phyloP scores from a whole-genome alignment of 2,113 vertebrate genomes.

The Ceratotherium simum region DNA sequence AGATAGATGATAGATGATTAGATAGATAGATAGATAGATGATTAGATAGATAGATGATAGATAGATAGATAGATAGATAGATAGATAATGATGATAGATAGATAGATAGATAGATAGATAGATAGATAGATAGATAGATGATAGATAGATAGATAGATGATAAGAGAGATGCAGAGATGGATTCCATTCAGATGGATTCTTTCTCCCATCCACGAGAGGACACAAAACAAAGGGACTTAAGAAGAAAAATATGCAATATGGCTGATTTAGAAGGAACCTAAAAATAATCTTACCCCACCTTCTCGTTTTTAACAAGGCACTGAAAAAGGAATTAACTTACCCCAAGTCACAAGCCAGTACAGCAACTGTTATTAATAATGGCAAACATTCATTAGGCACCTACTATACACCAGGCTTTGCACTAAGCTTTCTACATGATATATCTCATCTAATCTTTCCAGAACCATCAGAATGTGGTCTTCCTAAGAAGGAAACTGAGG shows the following conservation, averaged over 20 bases:
- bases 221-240: neutral
- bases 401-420: neutral
- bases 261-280: neutral
- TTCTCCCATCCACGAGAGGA: neutral
- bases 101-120: no score
- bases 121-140: neutral
- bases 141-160: neutral
- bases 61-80: neutral
- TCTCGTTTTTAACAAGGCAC: neutral
- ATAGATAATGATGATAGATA: neutral
- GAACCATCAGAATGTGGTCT: neutral
- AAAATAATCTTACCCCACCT: neutral
- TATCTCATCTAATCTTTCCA: neutral
- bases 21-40: neutral
- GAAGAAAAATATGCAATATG: neutral
- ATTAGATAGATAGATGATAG: neutral
- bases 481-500: neutral
- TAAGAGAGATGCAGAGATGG: neutral
- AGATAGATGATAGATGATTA: neutral
- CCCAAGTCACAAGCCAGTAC: neutral
- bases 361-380: neutral
- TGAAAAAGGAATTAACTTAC: neutral
- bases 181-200: neutral
- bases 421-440: neutral
- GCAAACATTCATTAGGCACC: neutral